Evolutionary conservation across 2,797 vertebrate species (phyloP), one percentile per base, ranked within the genome.

Genomic region (Oreonectes daqikongensis): DNA sequence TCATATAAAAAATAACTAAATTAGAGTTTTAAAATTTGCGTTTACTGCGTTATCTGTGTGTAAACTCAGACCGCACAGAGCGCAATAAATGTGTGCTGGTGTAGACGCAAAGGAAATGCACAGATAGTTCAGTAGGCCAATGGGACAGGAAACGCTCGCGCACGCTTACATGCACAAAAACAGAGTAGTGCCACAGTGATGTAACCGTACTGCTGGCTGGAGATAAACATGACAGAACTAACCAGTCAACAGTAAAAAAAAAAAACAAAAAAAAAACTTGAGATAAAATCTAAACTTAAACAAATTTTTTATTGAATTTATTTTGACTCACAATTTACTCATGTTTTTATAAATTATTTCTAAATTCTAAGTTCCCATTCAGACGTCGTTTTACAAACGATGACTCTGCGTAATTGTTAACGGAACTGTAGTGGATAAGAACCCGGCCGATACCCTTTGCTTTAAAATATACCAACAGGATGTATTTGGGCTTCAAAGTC

Each of bases 41-140:
- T 46, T 18, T 4, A 14, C 20, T 14, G 40, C 40, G 2, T 42
- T 57, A 48, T 30, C 14, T 22, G 3, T 12, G 38, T 26, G 44
- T 22, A n/a, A 5, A 30, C 7, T 6, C 30, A 5, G 11, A n/a
- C n/a, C 17, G 12, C 50, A 70, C 7, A 61, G 46, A 20, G 35
- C 48, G 18, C 17, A 40, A 22, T 42, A 24, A 24, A 30, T 12
- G 50, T 28, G 38, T 68, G 48, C 50, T 75, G 12, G 57, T 53
- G 53, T 80, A 82, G 79, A 85, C 74, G 78, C 85, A 79, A 68
- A 84, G 85, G 87, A 85, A 79, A 85, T 72, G 83, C 75, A 76
- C 84, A 79, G 89, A 84, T 85, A 88, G 92, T 92, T 93, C 91
- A 93, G 86, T 92, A 87, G 91, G 91, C 88, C 92, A 93, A 79